Evolutionary conservation across 2,888 invertebrate species (phyloP), one percentile per base, ranked within the genome.

Genomic region (Cetonia aurata): DNA sequence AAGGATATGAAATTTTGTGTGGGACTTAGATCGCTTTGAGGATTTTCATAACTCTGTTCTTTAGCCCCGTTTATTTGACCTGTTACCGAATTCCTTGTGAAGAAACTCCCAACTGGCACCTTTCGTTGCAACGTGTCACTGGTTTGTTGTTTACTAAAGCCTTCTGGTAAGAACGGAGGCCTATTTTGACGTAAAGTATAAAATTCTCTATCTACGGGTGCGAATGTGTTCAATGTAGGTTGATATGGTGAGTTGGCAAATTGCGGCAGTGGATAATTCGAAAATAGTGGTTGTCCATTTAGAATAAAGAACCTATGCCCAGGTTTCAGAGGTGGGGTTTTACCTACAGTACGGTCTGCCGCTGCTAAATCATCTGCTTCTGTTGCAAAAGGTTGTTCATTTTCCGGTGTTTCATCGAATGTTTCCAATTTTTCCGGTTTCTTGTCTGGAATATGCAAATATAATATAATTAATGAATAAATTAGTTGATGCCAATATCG

Each of bases 261-360:
- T 59, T 67, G 73, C 25, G 75, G 73, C 48, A 74, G 62, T 1
- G 76, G 76, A 55, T 77, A 77, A 69, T 78, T 78, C 8, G 78
- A 83, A 76, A 85, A 87, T 46, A 87, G 83, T 0, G 85, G 85
- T 71, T 84, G 86, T 76, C 83, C 89, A 75, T 89, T 88, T 0
- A 90, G 84, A 33, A 89, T 87, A 80, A 88, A 90, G 73, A 88
- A 88, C 71, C 88, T 82, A 75, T 89, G 88, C 1, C 88, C 89
- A 3, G 83, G 83, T 72, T 77, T 79, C 6, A 83, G 72, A 42
- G 60, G 62, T 42, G 72, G 74, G 69, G 74, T 72, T 73, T 70
- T 72, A 52, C 73, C 76, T 68, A 73, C 71, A 33, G 75, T 67
- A 66, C 75, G 73, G 55, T 75, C 77, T 10, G 71, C 65, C 37